phyloP scores from a whole-genome alignment of 2,888 invertebrate genomes.

The Coelogynopora nodosa region DNA sequence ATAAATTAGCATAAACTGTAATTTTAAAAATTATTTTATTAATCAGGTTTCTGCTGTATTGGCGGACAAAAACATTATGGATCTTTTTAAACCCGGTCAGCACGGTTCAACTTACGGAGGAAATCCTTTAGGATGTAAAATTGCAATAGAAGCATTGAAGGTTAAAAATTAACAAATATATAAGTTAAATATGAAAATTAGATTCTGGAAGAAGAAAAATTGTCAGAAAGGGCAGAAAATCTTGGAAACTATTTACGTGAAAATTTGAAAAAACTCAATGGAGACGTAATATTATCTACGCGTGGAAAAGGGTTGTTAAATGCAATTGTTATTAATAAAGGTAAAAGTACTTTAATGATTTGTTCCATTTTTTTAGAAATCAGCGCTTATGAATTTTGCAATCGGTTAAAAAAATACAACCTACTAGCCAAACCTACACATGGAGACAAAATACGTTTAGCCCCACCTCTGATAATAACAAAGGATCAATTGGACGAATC shows the following conservation, averaged over 20 bases:
- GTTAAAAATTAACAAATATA: no score
- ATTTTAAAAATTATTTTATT: no score
- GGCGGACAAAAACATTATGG: conserved; percentile 78
- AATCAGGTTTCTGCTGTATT: conserved; percentile 74
- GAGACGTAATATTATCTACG: conserved; percentile 71
- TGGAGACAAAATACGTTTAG: conserved; percentile 85
- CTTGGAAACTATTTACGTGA: conserved; percentile 72
- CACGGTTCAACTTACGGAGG: conserved; percentile 97
- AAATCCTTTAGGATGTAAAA: conserved; percentile 81
- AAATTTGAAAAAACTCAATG: conserved; percentile 73
- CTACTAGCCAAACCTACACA: conserved; percentile 93
- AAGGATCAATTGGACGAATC: conserved; percentile 75
- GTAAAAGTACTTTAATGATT: no score
- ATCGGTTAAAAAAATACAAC: conserved; percentile 80
- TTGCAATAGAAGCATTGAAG: conserved; percentile 79
- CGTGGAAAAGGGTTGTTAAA: conserved; percentile 85
- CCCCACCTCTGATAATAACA: conserved; percentile 87
- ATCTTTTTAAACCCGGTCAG: conserved; percentile 80
- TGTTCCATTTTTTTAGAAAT: conserved; percentile 65
- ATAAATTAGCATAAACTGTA: no score
- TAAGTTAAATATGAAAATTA: no score
- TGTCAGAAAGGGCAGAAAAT: conserved; percentile 76
- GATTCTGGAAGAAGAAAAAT: conserved; percentile 76
- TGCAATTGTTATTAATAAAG: conserved; percentile 76
- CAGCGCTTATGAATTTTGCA: conserved; percentile 83